A percentile compares a stretch with the other conserved stretches of the same genome.
Conservation (phyloP, 2,113 vertebrate species). For the Nycticorax nycticorax region DNA sequence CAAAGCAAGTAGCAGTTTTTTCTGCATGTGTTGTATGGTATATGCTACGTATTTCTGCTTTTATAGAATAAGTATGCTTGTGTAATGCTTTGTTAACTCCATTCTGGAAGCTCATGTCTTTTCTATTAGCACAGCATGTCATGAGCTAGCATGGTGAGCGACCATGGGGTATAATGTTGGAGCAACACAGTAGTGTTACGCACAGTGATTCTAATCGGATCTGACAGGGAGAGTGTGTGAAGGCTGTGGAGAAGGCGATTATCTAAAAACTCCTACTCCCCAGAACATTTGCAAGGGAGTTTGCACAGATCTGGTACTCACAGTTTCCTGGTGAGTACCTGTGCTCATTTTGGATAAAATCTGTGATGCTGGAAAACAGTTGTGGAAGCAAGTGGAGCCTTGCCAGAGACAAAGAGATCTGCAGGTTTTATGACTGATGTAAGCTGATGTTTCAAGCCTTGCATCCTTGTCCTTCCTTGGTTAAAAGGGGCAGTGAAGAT, state of each 20-base stretch:
- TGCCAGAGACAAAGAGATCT: not conserved
- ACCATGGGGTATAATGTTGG: not conserved
- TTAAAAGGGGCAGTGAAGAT: not conserved
- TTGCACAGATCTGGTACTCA: not conserved
- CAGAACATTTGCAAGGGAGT: not conserved
- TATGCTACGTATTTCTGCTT: not conserved
- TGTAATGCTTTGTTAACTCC: not conserved
- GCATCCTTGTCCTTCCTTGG: not conserved
- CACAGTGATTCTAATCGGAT: not conserved
- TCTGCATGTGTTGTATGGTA: not conserved
- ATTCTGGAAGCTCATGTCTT: not conserved
- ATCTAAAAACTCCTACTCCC: not conserved
- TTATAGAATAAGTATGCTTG: not conserved
- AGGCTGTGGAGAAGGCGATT: not conserved
- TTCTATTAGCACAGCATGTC: not conserved
- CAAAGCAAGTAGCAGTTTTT: not conserved
- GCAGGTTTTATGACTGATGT: not conserved
- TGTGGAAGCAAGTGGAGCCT: not conserved
- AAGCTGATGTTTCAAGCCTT: not conserved
- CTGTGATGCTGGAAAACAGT: not conserved
- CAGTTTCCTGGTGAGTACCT: not conserved
- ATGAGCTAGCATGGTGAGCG: not conserved
- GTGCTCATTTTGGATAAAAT: not conserved
- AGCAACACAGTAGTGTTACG: not conserved
- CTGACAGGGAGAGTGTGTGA: not conserved